Percentiles rank a stretch among this genome's conserved stretches.
Evolutionary conservation across 2,888 invertebrate genomes (phyloP).

Genomic region (Trissolcus brochymenae): DNA sequence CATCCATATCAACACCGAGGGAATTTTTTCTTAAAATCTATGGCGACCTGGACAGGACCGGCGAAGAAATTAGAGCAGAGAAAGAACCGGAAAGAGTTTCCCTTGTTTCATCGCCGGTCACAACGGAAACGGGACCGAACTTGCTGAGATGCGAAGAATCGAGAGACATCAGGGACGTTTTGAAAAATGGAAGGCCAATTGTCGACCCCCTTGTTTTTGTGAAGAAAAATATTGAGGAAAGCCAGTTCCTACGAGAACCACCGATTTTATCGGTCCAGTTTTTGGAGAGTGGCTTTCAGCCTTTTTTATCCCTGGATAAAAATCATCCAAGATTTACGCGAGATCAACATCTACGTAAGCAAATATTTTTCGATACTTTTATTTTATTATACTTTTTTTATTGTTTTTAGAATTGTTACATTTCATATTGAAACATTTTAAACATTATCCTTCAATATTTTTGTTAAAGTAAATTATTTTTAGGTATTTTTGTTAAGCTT

Average conservation of each 20-base stretch:
- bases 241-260: neutral
- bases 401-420: no score
- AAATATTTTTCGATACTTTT: neutral
- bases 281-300: conserved; percentile 59
- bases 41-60: conserved; percentile 77
- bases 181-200: neutral
- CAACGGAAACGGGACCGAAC: conserved; percentile 48
- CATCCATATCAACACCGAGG: conserved; percentile 82
- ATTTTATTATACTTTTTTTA: neutral
- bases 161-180: neutral
- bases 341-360: conserved; percentile 78
- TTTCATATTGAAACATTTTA: no score
- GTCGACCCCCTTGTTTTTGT: conserved; percentile 17
- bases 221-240: neutral
- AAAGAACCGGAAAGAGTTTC: neutral
- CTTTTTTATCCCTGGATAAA: conserved; percentile 65
- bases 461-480: no score
- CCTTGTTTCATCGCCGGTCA: neutral
- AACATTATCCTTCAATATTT: no score
- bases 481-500: no score
- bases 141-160: conserved; percentile 29
- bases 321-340: conserved; percentile 72
- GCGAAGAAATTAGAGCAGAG: conserved; percentile 58
- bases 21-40: conserved; percentile 89
- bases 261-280: conserved; percentile 61